phyloP scores from a whole-genome alignment of 2,888 invertebrate species.

The Entomobrya multifasciata region DNA sequence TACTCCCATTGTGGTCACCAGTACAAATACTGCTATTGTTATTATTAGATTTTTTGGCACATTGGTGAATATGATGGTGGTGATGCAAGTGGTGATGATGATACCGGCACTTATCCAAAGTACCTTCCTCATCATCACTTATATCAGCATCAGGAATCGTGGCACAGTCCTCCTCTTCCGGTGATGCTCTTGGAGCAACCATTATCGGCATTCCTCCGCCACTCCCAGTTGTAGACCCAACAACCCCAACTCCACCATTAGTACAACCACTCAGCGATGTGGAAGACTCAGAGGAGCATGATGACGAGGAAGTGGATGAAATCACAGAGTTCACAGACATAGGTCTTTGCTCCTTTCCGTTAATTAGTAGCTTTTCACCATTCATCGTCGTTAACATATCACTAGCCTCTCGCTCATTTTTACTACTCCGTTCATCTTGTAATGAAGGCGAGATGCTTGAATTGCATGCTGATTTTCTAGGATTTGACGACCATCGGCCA shows the following conservation, averaged over 20 bases:
- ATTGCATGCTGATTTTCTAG: constrained; percentile 38
- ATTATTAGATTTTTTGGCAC: constrained; percentile 77
- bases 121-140: constrained; percentile 78
- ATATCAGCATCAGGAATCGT: constrained; percentile 76
- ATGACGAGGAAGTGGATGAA: constrained; percentile 83
- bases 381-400: constrained; percentile 62
- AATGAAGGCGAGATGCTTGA: constrained; percentile 33
- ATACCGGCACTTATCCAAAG: constrained; percentile 63
- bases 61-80: constrained; percentile 71
- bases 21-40: constrained; percentile 69
- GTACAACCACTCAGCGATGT: constrained; percentile 81
- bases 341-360: constrained; percentile 83
- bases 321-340: constrained; percentile 90
- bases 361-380: constrained; percentile 70
- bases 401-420: constrained; percentile 54
- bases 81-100: constrained; percentile 62
- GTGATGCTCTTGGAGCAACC: constrained; percentile 93
- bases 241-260: constrained; percentile 86
- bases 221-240: constrained; percentile 81
- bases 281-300: constrained; percentile 80
- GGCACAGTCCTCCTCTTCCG: constrained; percentile 85
- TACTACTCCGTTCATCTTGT: constrained; percentile 35
- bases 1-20: constrained; percentile 72
- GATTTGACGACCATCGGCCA: constrained; percentile 69
- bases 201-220: constrained; percentile 82